Evolutionary conservation across 2,113 vertebrate species (phyloP), one percentile per base, ranked within the genome.

Genomic region (Gambusia holbrooki): DNA sequence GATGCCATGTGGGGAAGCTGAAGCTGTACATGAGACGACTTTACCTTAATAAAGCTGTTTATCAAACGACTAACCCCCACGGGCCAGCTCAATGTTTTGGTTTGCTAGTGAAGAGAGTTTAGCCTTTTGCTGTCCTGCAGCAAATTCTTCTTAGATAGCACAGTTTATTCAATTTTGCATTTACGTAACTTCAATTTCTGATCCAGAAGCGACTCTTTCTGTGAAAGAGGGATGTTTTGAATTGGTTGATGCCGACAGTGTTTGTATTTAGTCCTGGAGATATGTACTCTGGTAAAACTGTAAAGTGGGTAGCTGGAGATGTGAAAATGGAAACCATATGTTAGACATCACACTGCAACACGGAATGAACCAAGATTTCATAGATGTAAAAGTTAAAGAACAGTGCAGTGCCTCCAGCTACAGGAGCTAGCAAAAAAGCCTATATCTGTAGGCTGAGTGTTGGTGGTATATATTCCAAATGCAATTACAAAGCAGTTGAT

Each of bases 91-190:
- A 29, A 37, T 29, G 63, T 63, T 69, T 65, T 72, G 66, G 29
- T 83, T 82, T 71, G 82, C 79, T 74, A 71, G 45, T 33, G 11
- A 71, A 5, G 66, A 61, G 14, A 64, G 5, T 37, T 40, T 62
- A 42, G 54, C n/a, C 67, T 54, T 75, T 61, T 63, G 35, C 77
- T 73, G 14, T 51, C 73, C 71, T 60, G 35, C 67, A 74, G 82
- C 27, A 1, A 63, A 71, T 82, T 62, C 66, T 58, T 77, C 42
- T 69, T 42, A 83, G 86, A 88, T 76, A 45, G 45, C 66, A 74
- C 48, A 35, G 65, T 83, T 78, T 78, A 64, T 79, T 86, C 63
- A 75, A 42, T 84, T 84, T 77, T 62, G 66, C 66, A 73, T 88
- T 72, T 68, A 67, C 80, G 66, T 74, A n/a, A 32, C 40, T 76